Percentiles rank a stretch among this genome's conserved stretches.
Evolutionary conservation across 2,888 invertebrate genomes (phyloP).

Genomic region (Eulithis prunata): DNA sequence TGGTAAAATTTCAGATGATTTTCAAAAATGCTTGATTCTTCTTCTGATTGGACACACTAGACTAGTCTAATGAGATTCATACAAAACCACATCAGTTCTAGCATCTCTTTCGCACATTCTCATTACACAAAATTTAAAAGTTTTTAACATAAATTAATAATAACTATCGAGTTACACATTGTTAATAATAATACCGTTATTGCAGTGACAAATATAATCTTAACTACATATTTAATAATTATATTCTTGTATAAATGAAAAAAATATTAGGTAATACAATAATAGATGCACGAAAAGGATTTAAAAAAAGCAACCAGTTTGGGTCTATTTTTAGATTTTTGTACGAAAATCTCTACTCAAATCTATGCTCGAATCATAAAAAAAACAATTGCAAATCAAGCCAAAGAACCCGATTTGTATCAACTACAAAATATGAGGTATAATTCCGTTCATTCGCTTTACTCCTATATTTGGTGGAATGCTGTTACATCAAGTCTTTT

Average conservation of each 20-base stretch:
- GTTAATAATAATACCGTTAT: background rate
- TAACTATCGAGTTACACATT: background rate
- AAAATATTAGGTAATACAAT: constrained; percentile 6
- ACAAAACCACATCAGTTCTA: constrained; percentile 23
- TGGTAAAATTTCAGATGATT: background rate
- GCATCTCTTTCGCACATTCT: constrained; percentile 23
- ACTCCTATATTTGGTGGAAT: constrained; percentile 58
- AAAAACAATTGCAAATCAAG: constrained; percentile 44
- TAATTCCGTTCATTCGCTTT: constrained; percentile 44
- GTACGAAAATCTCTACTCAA: no score
- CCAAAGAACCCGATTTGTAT: constrained; percentile 46
- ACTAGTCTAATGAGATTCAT: constrained; percentile 17
- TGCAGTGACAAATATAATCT: constrained; percentile 1
- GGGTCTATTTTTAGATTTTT: no score
- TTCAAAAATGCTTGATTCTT: background rate
- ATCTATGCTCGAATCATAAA: constrained; percentile 21
- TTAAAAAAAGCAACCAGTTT: constrained; percentile 1
- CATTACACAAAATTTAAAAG: background rate
- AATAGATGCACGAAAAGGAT: constrained; percentile 10
- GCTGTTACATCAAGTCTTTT: constrained; percentile 45
- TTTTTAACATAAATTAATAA: background rate
- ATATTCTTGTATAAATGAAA: constrained; percentile 13
- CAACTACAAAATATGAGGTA: constrained; percentile 80
- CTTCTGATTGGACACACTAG: constrained; percentile 16
- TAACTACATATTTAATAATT: background rate